phyloP scores from a whole-genome alignment of 2,888 invertebrate species.

The Drosophila demipolita region DNA sequence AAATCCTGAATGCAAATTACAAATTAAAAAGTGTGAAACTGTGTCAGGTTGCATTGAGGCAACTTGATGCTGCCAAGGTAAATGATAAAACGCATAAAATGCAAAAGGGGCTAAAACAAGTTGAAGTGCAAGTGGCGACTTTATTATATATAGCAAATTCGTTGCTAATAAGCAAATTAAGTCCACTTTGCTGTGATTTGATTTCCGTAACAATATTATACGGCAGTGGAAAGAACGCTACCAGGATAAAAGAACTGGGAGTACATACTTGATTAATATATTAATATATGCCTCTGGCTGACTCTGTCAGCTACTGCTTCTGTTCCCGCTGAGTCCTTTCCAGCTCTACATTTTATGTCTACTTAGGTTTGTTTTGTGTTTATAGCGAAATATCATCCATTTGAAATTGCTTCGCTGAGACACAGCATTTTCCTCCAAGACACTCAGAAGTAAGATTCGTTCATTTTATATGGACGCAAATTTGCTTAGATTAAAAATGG shows the following conservation, averaged over 20 bases:
- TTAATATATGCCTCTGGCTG: not conserved
- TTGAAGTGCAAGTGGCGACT: not conserved
- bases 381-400: not conserved
- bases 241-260: slow-evolving; percentile 3
- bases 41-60: not conserved
- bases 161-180: slow-evolving; percentile 60
- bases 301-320: not conserved
- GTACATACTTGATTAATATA: not conserved
- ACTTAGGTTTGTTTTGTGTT: not conserved
- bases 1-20: slow-evolving; percentile 17
- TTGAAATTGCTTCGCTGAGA: not conserved
- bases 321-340: not conserved
- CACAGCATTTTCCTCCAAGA: not conserved
- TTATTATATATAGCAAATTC: slow-evolving; percentile 46
- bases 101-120: not conserved
- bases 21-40: slow-evolving; percentile 1
- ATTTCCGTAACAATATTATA: slow-evolving; percentile 72
- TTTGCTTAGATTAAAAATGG: not conserved
- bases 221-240: slow-evolving; percentile 9
- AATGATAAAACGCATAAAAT: not conserved
- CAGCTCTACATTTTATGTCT: not conserved
- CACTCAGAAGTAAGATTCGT: no score
- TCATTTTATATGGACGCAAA: not conserved
- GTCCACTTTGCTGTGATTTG: slow-evolving; percentile 68
- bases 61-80: slow-evolving; percentile 11